Conservation (phyloP, 2,888 invertebrate genomes). For the Kryphioiulus occultus region DNA sequence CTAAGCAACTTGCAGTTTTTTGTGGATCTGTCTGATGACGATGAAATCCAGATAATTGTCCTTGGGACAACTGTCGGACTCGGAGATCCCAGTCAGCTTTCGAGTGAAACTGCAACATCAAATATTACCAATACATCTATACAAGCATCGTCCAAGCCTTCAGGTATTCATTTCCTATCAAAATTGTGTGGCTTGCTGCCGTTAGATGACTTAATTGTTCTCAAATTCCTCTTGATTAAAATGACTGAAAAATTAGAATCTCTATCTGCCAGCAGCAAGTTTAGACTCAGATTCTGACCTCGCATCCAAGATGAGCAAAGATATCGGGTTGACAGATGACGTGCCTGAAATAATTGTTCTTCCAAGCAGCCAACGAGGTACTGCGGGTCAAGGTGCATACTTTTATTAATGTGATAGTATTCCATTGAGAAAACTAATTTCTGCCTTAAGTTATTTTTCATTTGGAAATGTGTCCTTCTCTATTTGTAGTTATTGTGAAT, state of each 20-base stretch:
- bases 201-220: not conserved
- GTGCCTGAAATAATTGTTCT: not conserved
- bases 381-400: not conserved
- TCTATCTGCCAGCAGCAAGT: slow-evolving; percentile 31
- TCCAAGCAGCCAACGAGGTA: not conserved
- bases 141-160: slow-evolving; percentile 27
- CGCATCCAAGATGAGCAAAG: not conserved
- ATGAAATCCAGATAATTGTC: slow-evolving; percentile 72
- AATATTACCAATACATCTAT: not conserved
- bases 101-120: not conserved
- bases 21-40: slow-evolving; percentile 86
- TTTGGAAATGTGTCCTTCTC: not conserved
- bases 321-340: not conserved
- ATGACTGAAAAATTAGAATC: slow-evolving; percentile 3
- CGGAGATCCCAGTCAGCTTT: slow-evolving; percentile 56
- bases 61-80: slow-evolving; percentile 82
- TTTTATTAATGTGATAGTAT: not conserved
- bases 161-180: not conserved
- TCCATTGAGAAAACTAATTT: too few relatives aligned
- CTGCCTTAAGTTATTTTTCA: not conserved
- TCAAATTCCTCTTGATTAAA: not conserved
- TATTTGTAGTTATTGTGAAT: not conserved
- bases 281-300: not conserved
- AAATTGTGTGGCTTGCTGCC: not conserved
- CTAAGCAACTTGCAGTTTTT: slow-evolving; percentile 81